phyloP scores from a whole-genome alignment of 1,140 invertebrate species.

The Drosophila ambigua region DNA sequence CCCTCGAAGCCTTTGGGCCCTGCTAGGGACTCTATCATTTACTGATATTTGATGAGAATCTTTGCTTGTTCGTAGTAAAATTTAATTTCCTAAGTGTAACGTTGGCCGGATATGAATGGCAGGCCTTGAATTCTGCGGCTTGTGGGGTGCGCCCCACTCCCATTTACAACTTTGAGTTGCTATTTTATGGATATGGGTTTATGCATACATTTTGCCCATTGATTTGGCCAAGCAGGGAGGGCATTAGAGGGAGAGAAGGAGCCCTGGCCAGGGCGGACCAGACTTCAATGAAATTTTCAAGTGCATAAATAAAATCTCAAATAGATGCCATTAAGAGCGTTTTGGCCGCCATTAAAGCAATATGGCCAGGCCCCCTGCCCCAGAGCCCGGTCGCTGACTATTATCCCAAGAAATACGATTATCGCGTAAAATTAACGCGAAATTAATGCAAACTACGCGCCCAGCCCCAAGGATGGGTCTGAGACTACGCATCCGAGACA shows the following conservation, averaged over 20 bases:
- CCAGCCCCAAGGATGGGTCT: conserved; percentile 18
- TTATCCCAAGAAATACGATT: conserved; percentile 72
- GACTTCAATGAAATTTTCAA: conserved; percentile 70
- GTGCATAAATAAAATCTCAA: conserved; percentile 81
- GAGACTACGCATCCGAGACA: background rate
- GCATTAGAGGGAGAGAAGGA: background rate
- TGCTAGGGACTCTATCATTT: no score
- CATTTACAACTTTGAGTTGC: no score
- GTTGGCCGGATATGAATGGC: no score
- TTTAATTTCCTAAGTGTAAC: no score
- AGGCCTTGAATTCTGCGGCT: no score
- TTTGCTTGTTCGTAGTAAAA: no score
- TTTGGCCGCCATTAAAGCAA: conserved; percentile 79
- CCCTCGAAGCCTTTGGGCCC: no score
- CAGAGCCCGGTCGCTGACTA: conserved; percentile 19
- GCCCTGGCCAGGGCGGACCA: background rate
- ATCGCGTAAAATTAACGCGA: conserved; percentile 78
- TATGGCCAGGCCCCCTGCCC: conserved; percentile 52
- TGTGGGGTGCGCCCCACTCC: no score
- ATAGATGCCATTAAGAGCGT: conserved; percentile 78
- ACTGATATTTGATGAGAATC: no score
- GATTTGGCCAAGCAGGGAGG: background rate
- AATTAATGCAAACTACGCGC: conserved; percentile 79
- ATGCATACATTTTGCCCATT: conserved; percentile 22
- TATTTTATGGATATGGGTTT: conserved; percentile 3